Percentiles rank a stretch among this genome's conserved stretches.
phyloP scores from a whole-genome alignment of 1,140 invertebrate genomes.

The Lepidostoma basale region DNA sequence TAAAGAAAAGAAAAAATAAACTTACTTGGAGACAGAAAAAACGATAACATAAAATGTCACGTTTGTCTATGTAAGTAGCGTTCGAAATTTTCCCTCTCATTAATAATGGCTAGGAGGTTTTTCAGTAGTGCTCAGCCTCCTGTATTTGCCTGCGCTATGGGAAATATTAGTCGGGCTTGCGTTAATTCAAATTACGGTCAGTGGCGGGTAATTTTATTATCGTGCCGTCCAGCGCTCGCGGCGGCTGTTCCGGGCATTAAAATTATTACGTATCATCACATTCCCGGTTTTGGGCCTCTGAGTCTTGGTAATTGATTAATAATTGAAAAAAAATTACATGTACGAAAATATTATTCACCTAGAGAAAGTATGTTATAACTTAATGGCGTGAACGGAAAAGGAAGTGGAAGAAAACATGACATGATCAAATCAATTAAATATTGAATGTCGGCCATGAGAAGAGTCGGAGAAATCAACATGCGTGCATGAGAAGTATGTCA shows the following conservation, averaged over 20 bases:
- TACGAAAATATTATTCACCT: too few relatives aligned
- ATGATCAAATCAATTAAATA: too few relatives aligned
- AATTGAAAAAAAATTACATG: too few relatives aligned
- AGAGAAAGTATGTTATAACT: too few relatives aligned
- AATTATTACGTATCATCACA: slow-evolving; percentile 33
- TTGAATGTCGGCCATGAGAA: too few relatives aligned
- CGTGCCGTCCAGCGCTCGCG: slow-evolving; percentile 29
- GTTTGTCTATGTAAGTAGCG: background rate
- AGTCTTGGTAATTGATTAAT: too few relatives aligned
- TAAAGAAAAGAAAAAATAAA: too few relatives aligned
- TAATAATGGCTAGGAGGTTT: background rate
- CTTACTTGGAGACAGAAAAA: background rate
- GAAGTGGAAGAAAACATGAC: too few relatives aligned
- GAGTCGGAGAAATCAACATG: too few relatives aligned
- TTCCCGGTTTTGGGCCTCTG: background rate
- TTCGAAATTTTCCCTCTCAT: slow-evolving; percentile 1
- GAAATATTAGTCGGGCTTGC: slow-evolving; percentile 34
- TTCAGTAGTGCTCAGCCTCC: background rate
- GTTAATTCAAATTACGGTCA: slow-evolving; percentile 45
- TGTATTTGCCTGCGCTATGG: background rate
- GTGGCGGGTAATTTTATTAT: slow-evolving; percentile 43
- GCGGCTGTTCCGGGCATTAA: slow-evolving; percentile 34
- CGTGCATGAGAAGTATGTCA: too few relatives aligned
- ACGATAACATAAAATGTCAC: too few relatives aligned
- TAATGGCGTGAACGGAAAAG: too few relatives aligned